A percentile compares a stretch with the other conserved stretches of the same genome.
Evolutionary conservation across 2,113 vertebrate genomes (phyloP).

Genomic region (Cnemophilus loriae): DNA sequence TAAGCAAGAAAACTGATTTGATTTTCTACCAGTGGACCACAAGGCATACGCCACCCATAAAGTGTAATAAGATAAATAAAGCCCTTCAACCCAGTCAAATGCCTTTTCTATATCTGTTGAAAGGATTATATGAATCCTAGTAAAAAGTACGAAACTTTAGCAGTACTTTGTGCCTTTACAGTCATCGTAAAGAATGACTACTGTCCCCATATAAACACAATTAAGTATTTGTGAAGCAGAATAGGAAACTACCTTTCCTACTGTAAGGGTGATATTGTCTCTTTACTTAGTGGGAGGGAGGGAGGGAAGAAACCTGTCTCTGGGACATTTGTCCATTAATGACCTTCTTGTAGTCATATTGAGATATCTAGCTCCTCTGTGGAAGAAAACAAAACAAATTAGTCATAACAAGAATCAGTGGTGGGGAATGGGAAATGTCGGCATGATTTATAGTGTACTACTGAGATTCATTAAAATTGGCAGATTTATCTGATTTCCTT

Average conservation of each 20-base stretch:
- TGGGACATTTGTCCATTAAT: not conserved
- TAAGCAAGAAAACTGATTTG: not conserved
- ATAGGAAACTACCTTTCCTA: not conserved
- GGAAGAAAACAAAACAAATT: not conserved
- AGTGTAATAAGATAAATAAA: not conserved
- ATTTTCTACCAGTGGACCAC: not conserved
- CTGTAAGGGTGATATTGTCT: rapidly evolving
- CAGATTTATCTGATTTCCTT: not conserved
- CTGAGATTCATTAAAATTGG: not conserved
- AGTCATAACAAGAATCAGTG: not conserved
- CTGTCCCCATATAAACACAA: not conserved
- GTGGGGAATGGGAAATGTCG: not conserved
- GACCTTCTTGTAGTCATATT: not conserved
- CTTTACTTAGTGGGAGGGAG: not conserved
- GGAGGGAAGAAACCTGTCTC: not conserved
- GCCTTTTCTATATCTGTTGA: not conserved
- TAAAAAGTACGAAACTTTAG: not conserved
- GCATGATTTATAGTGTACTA: not conserved
- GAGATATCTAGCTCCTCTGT: not conserved
- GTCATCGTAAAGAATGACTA: not conserved
- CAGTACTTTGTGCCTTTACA: not conserved
- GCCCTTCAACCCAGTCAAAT: not conserved
- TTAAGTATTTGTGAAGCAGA: not conserved
- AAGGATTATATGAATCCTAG: not conserved
- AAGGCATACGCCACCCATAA: not conserved